phyloP scores from a whole-genome alignment of 2,888 invertebrate genomes.

The Abrostola tripartita region DNA sequence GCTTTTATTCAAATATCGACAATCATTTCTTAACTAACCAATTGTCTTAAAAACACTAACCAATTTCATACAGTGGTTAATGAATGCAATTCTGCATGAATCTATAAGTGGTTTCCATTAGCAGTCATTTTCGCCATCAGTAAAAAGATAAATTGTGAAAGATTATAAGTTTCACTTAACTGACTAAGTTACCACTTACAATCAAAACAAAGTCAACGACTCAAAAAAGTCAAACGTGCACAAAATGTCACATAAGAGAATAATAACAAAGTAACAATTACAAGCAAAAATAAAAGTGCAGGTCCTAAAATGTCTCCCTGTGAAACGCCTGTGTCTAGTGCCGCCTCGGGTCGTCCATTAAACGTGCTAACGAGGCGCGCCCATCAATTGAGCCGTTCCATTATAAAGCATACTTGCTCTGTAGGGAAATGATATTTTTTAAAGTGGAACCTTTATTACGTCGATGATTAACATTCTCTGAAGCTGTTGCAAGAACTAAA shows the following conservation, averaged over 20 bases:
- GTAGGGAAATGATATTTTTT: slow-evolving; percentile 15
- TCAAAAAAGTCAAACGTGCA: neutral
- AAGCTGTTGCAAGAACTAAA: slow-evolving; percentile 13
- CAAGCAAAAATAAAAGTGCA: slow-evolving; percentile 32
- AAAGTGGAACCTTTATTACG: slow-evolving; percentile 23
- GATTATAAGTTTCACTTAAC: too few relatives aligned
- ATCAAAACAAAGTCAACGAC: neutral
- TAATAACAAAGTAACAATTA: slow-evolving; percentile 11
- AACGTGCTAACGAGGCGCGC: slow-evolving; percentile 51
- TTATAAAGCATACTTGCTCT: slow-evolving; percentile 36
- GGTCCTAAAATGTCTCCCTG: slow-evolving; percentile 37
- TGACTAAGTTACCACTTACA: too few relatives aligned
- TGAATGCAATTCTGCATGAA: too few relatives aligned
- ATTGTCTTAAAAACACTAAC: too few relatives aligned
- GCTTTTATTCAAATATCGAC: too few relatives aligned
- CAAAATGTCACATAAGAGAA: neutral
- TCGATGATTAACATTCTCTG: slow-evolving; percentile 24
- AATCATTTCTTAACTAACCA: too few relatives aligned
- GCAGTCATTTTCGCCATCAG: too few relatives aligned
- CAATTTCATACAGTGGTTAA: too few relatives aligned
- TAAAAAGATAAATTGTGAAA: too few relatives aligned
- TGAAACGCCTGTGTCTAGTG: slow-evolving; percentile 30
- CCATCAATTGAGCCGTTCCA: slow-evolving; percentile 45
- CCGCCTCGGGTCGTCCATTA: slow-evolving; percentile 48
- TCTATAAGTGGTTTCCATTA: too few relatives aligned